These are phyloP conservation scores for Gastrophysa polygoni DNA, from an alignment of 2,888 invertebrate species.

Conservation along the genomic window DNA sequence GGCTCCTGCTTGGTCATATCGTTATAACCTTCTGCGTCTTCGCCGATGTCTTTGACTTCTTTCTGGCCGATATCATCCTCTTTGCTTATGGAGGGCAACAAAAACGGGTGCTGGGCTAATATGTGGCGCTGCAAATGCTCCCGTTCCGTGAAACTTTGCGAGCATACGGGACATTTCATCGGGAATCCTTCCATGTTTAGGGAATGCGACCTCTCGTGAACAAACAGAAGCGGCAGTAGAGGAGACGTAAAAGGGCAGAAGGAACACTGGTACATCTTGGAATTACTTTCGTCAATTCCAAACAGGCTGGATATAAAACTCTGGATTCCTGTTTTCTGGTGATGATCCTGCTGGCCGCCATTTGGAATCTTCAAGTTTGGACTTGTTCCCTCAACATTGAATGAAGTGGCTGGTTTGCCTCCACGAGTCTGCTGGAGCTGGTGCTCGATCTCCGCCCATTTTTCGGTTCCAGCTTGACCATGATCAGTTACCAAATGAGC, in stretches of 20 bases:
- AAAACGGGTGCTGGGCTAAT: slow-evolving; percentile 64
- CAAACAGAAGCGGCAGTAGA: slow-evolving; percentile 87
- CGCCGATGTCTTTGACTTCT: slow-evolving; percentile 27
- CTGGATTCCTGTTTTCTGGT: slow-evolving; percentile 58
- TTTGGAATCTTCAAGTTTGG: slow-evolving; percentile 67
- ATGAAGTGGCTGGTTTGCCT: slow-evolving; percentile 26
- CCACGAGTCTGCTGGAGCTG: slow-evolving; percentile 54
- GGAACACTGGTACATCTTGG: slow-evolving; percentile 87
- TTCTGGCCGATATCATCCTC: slow-evolving; percentile 47
- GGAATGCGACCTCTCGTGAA: slow-evolving; percentile 85
- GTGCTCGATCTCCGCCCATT: slow-evolving; percentile 66
- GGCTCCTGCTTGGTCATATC: slow-evolving; percentile 27
- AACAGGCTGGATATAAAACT: slow-evolving; percentile 63
- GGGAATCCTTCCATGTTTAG: slow-evolving; percentile 49
- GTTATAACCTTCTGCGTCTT: slow-evolving; percentile 41
- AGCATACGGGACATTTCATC: slow-evolving; percentile 66
- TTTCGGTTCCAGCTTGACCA: slow-evolving; percentile 69
- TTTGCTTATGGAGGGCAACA: slow-evolving; percentile 54
- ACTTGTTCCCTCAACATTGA: slow-evolving; percentile 51
- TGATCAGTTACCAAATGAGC: slow-evolving; percentile 88
- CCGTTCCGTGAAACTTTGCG: slow-evolving; percentile 63
- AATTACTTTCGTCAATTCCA: slow-evolving; percentile 60
- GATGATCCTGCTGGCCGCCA: slow-evolving; percentile 52
- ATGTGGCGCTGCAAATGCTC: slow-evolving; percentile 69
- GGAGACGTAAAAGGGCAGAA: slow-evolving; percentile 89